Percentiles rank a stretch among this genome's conserved stretches.
phyloP scores from a whole-genome alignment of 2,888 invertebrate genomes.

The Dichetophora obliterata region DNA sequence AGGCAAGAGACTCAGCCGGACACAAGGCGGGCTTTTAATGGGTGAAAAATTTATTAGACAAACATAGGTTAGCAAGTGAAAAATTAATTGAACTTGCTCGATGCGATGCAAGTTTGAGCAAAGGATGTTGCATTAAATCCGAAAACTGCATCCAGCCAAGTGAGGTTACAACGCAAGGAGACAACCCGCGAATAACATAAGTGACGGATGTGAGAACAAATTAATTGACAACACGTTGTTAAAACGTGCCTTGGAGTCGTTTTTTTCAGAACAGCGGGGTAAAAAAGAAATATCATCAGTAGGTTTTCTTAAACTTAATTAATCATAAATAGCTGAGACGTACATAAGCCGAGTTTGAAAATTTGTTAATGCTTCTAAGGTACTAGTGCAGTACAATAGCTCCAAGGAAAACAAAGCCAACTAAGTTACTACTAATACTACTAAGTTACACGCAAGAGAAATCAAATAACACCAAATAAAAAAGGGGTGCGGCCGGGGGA shows the following conservation, averaged over 20 bases:
- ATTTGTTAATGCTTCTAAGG: no score
- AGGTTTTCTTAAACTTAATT: no score
- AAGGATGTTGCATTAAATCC: neutral
- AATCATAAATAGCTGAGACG: no score
- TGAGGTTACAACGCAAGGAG: neutral
- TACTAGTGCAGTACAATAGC: no score
- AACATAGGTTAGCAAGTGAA: slow-evolving; percentile 22
- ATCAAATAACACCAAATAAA: no score
- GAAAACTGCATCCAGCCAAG: neutral
- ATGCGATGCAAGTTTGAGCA: neutral
- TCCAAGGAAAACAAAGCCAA: no score
- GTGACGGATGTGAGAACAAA: neutral
- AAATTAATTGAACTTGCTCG: neutral
- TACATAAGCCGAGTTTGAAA: no score
- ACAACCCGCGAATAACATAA: neutral
- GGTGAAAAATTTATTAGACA: slow-evolving; percentile 20
- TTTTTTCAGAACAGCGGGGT: no score
- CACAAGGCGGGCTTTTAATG: neutral
- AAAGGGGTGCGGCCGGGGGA: no score
- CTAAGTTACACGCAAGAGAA: no score
- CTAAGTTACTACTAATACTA: no score
- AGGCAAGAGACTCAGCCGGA: neutral
- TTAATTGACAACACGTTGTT: slow-evolving; percentile 10
- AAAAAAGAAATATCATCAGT: no score
- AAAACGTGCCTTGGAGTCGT: neutral